phyloP scores from a whole-genome alignment of 2,113 vertebrate species.

The Pelecanus crispus region DNA sequence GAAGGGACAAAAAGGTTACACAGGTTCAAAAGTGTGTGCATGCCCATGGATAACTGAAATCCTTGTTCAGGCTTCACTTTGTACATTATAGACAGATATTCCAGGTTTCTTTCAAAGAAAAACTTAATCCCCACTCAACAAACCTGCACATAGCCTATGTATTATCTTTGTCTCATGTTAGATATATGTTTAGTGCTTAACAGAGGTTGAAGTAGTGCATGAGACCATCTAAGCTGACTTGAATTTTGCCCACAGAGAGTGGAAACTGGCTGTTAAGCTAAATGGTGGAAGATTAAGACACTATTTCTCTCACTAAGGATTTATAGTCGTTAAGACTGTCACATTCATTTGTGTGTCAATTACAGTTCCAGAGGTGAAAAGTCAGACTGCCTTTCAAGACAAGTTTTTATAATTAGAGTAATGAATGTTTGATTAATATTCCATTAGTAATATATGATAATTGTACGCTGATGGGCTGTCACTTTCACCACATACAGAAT shows the following conservation, averaged over 20 bases:
- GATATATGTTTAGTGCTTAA: background rate
- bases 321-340: background rate
- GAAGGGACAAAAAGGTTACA: background rate
- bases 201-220: background rate
- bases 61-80: background rate
- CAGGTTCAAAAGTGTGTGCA: background rate
- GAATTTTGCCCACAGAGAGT: background rate
- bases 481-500: background rate
- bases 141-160: background rate
- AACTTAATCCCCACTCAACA: background rate
- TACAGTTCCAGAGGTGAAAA: conserved; percentile 34
- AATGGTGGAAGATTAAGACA: background rate
- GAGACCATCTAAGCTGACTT: background rate
- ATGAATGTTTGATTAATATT: conserved; percentile 31
- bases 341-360: background rate
- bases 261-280: background rate
- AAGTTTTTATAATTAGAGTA: conserved; percentile 21
- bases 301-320: background rate
- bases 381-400: conserved; percentile 4
- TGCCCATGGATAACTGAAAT: background rate
- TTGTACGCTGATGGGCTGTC: background rate
- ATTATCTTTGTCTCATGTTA: background rate
- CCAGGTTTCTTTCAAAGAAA: background rate
- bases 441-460: conserved; percentile 9
- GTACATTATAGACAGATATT: background rate